Base-by-base conservation (phyloP, 2,113 vertebrate genomes). In the Herpetotheres cachinnans region DNA sequence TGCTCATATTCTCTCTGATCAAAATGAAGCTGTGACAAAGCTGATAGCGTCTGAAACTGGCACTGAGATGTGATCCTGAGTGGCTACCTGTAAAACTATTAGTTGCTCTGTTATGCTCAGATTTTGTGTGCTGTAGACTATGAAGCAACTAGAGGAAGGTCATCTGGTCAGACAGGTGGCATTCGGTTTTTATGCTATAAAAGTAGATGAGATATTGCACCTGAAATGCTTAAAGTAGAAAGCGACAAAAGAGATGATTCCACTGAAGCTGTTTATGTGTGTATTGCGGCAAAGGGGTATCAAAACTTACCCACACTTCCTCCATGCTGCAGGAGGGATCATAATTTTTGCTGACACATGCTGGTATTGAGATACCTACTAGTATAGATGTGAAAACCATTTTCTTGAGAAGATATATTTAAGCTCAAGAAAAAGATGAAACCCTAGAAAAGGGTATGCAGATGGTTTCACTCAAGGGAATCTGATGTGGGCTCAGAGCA, bases 401-500 rank as follows among this genome's bases (percentile, higher is more conserved):
- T 50, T 82, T 76, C 52, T 61, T 65, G 34, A 69, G 54, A 90
- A 90, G 62, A 86, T 22, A 40, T 34, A 61, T 72, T 73, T 81
- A 90, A 52, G 5, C 16, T 83, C 20, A 92, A 90, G 58, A 59
- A 81, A 78, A 84, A 49, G 42, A 82, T 63, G 71, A 74, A 93
- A 44, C 19, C 9, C 7, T 86, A 63, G 29, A 36, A 89, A 89
- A 86, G 26, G 5, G 11, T 70, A 70, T 22, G 7, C 93, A 93
- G 89, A 56, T 90, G 86, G 67, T 86, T 95, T 91, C 70, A 72
- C 44, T 93, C 85, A 85, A 15, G 40, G 34, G 85, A 92, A 85
- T 79, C 82, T 88, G 76, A 79, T 71, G 49, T 84, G n/a, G 54
- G 71, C 49, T 92, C 86, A 96, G 69, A 88, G 61, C 88, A 96